Conservation (phyloP, 2,797 vertebrate genomes). For the Lerista edwardsae region DNA sequence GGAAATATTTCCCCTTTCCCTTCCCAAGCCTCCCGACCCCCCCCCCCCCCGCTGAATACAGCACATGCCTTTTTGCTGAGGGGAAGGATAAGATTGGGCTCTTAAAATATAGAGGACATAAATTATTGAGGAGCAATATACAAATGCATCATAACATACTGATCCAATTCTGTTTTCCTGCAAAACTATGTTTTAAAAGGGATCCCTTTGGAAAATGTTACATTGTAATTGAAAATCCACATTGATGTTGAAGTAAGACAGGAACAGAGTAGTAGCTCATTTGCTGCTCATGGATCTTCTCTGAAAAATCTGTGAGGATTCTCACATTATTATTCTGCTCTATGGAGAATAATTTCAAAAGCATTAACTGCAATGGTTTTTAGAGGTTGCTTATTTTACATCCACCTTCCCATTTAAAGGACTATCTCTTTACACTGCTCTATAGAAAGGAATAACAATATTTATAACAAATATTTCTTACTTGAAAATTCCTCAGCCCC, state of each 20-base stretch:
- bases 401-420: not conserved
- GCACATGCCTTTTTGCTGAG: no score
- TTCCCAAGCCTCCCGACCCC: no score
- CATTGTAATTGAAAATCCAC: conserved; percentile 16
- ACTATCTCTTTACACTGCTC: not conserved
- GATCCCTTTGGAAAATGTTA: conserved; percentile 13
- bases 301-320: conserved; percentile 4
- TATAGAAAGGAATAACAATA: not conserved
- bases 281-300: not conserved
- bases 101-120: no score
- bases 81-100: no score
- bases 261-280: not conserved
- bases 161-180: not conserved
- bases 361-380: not conserved
- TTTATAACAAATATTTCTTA: not conserved
- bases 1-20: no score
- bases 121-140: not conserved
- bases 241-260: not conserved
- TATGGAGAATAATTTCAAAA: conserved; percentile 14
- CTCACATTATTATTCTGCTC: not conserved
- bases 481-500: not conserved
- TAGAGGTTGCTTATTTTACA: not conserved
- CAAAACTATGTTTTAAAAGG: not conserved
- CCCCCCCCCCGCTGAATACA: no score
- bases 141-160: not conserved